These are phyloP conservation scores for Eristalis pertinax DNA, from an alignment of 2,888 invertebrate species.

Conservation along the genomic window DNA sequence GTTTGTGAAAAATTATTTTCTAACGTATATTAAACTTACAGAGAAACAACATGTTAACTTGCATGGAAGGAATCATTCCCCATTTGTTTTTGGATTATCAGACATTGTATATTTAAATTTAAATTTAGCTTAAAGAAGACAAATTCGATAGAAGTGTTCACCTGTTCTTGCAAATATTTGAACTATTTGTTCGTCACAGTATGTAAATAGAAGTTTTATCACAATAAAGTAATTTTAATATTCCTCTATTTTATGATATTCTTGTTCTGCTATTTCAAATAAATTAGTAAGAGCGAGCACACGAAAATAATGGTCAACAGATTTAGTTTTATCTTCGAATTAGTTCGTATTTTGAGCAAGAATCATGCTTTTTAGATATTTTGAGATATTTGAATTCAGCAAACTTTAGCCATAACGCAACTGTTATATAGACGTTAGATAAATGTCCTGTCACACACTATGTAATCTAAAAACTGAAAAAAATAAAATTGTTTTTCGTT, in stretches of 20 bases:
- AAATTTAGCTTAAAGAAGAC: conserved; percentile 47
- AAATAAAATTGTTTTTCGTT: too few species aligned
- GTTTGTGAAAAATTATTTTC: not conserved
- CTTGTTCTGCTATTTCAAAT: not conserved
- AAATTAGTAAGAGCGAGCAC: not conserved
- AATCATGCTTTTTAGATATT: too few species aligned
- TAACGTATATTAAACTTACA: not conserved
- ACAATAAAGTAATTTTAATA: conserved; percentile 64
- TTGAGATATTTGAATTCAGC: too few species aligned
- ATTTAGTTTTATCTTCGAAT: not conserved
- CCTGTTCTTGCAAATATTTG: conserved; percentile 52
- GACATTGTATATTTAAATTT: conserved; percentile 45
- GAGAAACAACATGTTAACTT: not conserved
- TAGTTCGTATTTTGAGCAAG: not conserved
- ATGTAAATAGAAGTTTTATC: conserved; percentile 62
- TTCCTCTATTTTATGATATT: conserved; percentile 26
- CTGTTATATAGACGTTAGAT: too few species aligned
- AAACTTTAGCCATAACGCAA: too few species aligned
- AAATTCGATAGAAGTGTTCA: conserved; percentile 54
- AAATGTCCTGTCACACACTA: too few species aligned
- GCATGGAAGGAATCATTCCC: conserved; percentile 14
- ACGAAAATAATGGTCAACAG: not conserved
- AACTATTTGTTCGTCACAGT: conserved; percentile 51
- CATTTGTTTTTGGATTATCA: conserved; percentile 27
- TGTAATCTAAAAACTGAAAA: too few species aligned